phyloP scores from a whole-genome alignment of 2,888 invertebrate species.

The Nephrotoma appendiculata region DNA sequence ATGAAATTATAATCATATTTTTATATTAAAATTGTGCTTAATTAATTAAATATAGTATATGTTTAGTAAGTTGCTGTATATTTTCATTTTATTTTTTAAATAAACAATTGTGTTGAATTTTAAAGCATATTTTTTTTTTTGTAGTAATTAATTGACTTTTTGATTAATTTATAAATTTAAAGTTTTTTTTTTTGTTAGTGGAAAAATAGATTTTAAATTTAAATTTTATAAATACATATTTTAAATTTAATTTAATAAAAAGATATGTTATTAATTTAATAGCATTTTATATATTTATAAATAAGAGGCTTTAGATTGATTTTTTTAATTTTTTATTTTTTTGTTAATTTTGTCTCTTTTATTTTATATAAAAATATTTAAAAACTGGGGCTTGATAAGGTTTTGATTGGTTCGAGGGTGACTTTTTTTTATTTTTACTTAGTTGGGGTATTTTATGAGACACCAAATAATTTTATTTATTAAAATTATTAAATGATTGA shows the following conservation, averaged over 20 bases:
- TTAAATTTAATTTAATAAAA: neutral
- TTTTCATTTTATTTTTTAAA: neutral
- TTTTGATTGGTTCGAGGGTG: neutral
- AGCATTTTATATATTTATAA: neutral
- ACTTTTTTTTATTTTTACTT: neutral
- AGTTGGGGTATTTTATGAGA: neutral
- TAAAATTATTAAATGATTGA: neutral
- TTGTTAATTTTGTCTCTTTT: neutral
- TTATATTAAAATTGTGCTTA: neutral
- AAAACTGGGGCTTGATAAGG: neutral
- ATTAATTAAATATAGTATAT: neutral
- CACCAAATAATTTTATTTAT: neutral
- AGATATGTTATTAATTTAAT: neutral
- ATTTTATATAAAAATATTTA: neutral
- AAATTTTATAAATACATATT: neutral
- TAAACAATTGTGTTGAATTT: neutral
- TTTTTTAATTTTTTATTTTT: too few relatives aligned
- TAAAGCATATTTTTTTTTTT: neutral
- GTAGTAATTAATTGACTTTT: neutral
- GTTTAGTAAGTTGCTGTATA: neutral
- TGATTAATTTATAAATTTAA: neutral
- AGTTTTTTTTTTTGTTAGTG: neutral
- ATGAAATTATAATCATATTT: neutral
- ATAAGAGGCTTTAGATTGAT: too few relatives aligned
- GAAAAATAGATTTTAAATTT: neutral